Percentiles rank a stretch among this genome's conserved stretches.
These are phyloP conservation scores for Caenorhabditis remanei DNA, from an alignment of 1,140 invertebrate species.

Conservation along the genomic window DNA sequence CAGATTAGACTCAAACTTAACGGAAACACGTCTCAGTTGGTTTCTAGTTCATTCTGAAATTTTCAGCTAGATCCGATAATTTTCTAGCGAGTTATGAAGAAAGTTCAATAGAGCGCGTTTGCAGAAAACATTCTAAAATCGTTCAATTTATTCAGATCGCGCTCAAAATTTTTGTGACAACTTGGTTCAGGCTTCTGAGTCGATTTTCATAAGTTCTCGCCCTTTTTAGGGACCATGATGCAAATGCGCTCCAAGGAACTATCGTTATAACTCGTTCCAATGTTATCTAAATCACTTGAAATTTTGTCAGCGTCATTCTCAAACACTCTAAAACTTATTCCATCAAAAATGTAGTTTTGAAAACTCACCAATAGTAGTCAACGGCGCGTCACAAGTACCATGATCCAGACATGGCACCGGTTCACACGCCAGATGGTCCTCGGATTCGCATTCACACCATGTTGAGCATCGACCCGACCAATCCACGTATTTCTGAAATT, in stretches of 20 bases:
- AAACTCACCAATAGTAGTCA: constrained; percentile 71
- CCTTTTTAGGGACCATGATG: not conserved
- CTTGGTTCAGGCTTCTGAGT: not conserved
- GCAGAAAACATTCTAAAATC: not conserved
- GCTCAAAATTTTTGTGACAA: not conserved
- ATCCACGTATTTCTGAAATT: constrained; percentile 70
- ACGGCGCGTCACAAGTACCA: constrained; percentile 68
- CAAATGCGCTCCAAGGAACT: not conserved
- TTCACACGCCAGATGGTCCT: constrained; percentile 71
- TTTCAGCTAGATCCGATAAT: not conserved
- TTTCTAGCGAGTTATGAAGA: not conserved
- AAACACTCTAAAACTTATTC: not conserved
- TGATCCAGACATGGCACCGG: constrained; percentile 71
- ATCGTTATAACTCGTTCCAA: not conserved
- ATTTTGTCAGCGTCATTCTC: not conserved
- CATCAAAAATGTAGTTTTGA: no score
- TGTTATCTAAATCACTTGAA: not conserved
- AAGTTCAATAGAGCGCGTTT: not conserved
- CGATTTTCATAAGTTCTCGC: not conserved
- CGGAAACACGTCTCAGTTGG: no score
- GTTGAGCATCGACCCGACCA: constrained; percentile 74
- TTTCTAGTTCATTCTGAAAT: not conserved
- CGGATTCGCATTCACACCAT: constrained; percentile 73
- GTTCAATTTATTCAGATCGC: not conserved
- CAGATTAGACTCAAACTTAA: no score